Percentiles rank a stretch among this genome's conserved stretches.
These are phyloP conservation scores for Gadus macrocephalus DNA, from an alignment of 2,113 vertebrate species.

Conservation along the genomic window DNA sequence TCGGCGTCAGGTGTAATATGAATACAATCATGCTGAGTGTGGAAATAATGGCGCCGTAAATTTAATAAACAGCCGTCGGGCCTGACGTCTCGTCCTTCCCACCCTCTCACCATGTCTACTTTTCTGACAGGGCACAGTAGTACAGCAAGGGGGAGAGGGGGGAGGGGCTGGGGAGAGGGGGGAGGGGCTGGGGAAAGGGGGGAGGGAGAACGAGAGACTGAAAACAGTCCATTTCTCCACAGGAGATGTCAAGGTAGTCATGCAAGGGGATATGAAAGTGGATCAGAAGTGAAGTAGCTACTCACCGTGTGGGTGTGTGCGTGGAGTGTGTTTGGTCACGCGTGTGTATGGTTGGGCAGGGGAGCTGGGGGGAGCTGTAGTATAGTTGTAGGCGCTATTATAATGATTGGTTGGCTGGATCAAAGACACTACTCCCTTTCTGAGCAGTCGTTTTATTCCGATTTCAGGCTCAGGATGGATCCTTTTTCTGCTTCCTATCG, in stretches of 20 bases:
- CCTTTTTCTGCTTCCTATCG: too few species aligned
- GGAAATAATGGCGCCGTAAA: constrained; percentile 70
- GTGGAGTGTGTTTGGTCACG: not conserved
- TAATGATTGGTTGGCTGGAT: not conserved
- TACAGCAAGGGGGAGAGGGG: constrained; percentile 14
- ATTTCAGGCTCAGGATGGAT: too few species aligned
- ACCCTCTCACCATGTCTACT: constrained; percentile 62
- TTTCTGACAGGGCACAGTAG: constrained; percentile 66
- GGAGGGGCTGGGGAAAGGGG: too few species aligned
- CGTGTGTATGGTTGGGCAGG: too few species aligned
- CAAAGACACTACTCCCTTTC: not conserved
- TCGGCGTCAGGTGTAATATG: constrained; percentile 62
- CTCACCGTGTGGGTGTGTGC: not conserved
- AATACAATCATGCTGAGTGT: constrained; percentile 73
- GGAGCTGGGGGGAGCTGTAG: not conserved
- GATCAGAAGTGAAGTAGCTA: constrained; percentile 30
- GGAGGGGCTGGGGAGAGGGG: constrained; percentile 48
- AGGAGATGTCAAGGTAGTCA: constrained; percentile 70
- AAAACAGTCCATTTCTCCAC: constrained; percentile 56
- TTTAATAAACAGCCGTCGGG: constrained; percentile 67
- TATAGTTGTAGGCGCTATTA: not conserved
- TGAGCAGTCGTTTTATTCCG: not conserved
- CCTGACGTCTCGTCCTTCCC: constrained; percentile 63
- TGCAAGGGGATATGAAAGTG: constrained; percentile 59
- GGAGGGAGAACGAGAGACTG: constrained; percentile 47